Evolutionary conservation across 2,113 vertebrate species (phyloP).

Genomic region (Elachura formosa): DNA sequence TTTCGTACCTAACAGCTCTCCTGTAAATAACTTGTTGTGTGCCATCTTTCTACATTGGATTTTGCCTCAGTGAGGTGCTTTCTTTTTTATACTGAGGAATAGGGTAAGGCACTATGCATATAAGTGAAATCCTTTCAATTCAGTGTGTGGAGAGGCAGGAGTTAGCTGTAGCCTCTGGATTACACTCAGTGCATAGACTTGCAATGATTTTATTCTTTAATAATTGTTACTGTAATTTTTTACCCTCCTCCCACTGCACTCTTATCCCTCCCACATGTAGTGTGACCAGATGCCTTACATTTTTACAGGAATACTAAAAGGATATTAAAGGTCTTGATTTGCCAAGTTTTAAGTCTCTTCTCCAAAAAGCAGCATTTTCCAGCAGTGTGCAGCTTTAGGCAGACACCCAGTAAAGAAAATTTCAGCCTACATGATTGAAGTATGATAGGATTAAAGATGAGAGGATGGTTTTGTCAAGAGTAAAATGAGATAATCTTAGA

Average conservation of each 20-base stretch:
- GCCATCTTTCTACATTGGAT: not conserved
- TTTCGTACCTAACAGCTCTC: not conserved
- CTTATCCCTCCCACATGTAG: conserved; percentile 1
- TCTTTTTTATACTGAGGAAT: not conserved
- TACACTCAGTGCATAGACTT: not conserved
- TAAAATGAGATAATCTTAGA: not conserved
- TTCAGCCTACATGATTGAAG: conserved; percentile 37
- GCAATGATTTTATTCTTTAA: not conserved
- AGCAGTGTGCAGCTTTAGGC: conserved; percentile 48
- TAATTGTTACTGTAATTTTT: conserved; percentile 7
- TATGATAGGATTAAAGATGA: conserved; percentile 37
- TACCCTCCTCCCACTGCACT: not conserved
- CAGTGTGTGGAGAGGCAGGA: not conserved
- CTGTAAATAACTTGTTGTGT: not conserved
- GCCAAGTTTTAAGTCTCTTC: conserved; percentile 41
- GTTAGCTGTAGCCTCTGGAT: not conserved
- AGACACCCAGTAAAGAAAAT: conserved; percentile 31
- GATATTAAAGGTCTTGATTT: conserved; percentile 35
- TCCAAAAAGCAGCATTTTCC: conserved; percentile 36
- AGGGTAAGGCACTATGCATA: not conserved
- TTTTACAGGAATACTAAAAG: conserved; percentile 33
- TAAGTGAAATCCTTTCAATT: not conserved
- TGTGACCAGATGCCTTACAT: conserved; percentile 34
- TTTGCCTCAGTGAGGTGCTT: not conserved
- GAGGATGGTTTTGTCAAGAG: conserved; percentile 9